Base-by-base conservation (phyloP, 2,797 vertebrate species). In the Thaleichthys pacificus region DNA sequence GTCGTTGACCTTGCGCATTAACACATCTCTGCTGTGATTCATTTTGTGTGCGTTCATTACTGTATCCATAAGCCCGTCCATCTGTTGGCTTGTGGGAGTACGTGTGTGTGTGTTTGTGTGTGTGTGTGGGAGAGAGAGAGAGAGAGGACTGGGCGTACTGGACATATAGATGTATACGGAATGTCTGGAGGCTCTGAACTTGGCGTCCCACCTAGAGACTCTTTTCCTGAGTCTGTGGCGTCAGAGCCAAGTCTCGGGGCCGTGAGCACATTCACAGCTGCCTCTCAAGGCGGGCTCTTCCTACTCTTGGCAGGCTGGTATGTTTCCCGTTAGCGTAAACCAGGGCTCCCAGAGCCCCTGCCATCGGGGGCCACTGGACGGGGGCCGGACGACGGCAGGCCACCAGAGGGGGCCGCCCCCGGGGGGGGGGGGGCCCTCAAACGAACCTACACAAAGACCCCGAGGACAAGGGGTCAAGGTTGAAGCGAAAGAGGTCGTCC, bases 261-360 rank as follows among this genome's bases (percentile, higher is more conserved):
- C 76, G 73, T 86, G 88, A 92, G 76, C 72, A 32, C 79, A 89
- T 87, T 84, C 81, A 89, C 89, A 92, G 91, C 91, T 92, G 90
- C 84, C 76, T 82, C 65, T 80, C 77, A 74, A 82, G 82, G 32
- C 77, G 9, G 83, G 58, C 49, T 72, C 72, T 87, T 82, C 73
- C 76, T 87, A 64, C 74, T 68, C 72, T 82, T 81, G 75, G 78
- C 84, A 72, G 71, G 70, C 24, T 76, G 79, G 75, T 84, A 78
- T 8, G 22, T 73, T 82, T 84, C 65, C 71, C 71, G 61, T 81
- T 83, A 86, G 79, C 51, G 75, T 78, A 72, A 51, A 79, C 73
- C 69, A 84, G 56, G 78, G 76, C 67, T 84, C 73, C 32, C 74
- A 76, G 68, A 67, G 71, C 65, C 60, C 32, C 38, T n/a, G 76